Evolutionary conservation across 2,888 invertebrate species (phyloP).

Genomic region (Metopia argyrocephala): DNA sequence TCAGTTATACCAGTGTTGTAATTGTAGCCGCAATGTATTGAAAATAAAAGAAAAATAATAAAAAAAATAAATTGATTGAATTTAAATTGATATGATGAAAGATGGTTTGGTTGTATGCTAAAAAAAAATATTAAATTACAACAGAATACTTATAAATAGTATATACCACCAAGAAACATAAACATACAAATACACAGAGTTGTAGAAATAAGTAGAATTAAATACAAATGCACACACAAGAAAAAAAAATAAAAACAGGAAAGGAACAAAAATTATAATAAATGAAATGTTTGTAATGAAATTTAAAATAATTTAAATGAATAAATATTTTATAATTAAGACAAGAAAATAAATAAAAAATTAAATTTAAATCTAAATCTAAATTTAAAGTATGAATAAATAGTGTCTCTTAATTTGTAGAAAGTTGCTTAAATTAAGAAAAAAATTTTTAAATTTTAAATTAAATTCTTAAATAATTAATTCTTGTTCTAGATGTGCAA

Average conservation of each 20-base stretch:
- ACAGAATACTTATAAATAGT: constrained; percentile 34
- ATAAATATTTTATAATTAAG: neutral
- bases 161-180: neutral
- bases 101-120: neutral
- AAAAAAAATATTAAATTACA: constrained; percentile 37
- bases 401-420: no score
- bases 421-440: no score
- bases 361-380: neutral
- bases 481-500: no score
- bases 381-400: no score
- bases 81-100: constrained; percentile 40
- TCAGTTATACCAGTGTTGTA: constrained; percentile 7
- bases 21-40: constrained; percentile 46
- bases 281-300: no score
- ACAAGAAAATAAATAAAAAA: neutral
- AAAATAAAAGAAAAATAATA: neutral
- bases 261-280: no score
- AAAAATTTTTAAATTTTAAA: no score
- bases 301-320: constrained; percentile 15
- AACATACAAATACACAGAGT: neutral
- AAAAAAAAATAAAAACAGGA: no score
- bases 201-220: neutral
- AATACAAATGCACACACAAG: neutral
- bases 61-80: constrained; percentile 36
- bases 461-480: no score